These are phyloP conservation scores for Anodontia alba DNA, from an alignment of 2,888 invertebrate species.

Conservation along the genomic window DNA sequence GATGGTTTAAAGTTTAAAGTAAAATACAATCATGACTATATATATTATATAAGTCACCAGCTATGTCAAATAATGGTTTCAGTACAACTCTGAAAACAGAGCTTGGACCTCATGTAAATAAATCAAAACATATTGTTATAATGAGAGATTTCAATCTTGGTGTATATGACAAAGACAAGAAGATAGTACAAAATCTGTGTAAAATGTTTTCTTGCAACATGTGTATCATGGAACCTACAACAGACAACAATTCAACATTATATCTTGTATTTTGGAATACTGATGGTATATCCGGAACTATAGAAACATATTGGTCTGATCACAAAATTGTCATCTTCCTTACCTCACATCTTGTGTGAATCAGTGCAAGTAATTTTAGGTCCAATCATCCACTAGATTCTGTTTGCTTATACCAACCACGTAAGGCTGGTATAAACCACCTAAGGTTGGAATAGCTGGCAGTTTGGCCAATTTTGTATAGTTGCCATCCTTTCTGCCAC, in stretches of 20 bases:
- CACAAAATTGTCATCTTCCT: slow-evolving; percentile 42
- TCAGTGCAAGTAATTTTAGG: no score
- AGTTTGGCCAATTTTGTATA: no score
- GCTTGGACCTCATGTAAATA: slow-evolving; percentile 5
- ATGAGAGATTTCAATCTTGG: slow-evolving; percentile 41
- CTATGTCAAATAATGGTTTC: neutral
- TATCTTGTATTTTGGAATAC: slow-evolving; percentile 34
- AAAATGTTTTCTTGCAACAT: slow-evolving; percentile 23
- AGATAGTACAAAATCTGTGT: neutral
- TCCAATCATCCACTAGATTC: no score
- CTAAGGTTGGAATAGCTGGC: no score
- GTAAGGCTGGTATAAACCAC: no score
- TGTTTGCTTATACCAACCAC: no score
- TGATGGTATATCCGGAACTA: slow-evolving; percentile 17
- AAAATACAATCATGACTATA: slow-evolving; percentile 32
- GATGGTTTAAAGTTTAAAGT: neutral
- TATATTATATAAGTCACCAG: slow-evolving; percentile 30
- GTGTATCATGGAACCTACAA: slow-evolving; percentile 34
- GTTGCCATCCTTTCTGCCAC: no score
- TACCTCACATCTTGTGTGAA: no score
- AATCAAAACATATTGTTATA: slow-evolving; percentile 22
- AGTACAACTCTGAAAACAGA: neutral
- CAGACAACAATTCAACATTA: slow-evolving; percentile 35
- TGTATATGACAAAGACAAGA: slow-evolving; percentile 21
- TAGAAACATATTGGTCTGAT: no score